Evolutionary conservation across 2,888 invertebrate species (phyloP).

Genomic region (Glaucopsyche alexis): DNA sequence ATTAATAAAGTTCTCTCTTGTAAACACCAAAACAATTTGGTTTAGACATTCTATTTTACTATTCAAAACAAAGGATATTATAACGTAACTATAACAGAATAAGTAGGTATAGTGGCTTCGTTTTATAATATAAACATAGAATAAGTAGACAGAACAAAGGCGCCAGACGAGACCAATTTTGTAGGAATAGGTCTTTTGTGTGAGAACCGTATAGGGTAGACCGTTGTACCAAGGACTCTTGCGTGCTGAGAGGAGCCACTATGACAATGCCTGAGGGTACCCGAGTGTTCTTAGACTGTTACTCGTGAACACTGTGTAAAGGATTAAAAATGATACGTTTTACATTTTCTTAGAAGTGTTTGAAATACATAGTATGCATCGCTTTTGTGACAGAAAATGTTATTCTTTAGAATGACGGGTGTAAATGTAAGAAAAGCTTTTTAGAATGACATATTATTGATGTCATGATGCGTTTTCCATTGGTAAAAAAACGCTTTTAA

Average conservation of each 20-base stretch:
- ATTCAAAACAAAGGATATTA: not conserved
- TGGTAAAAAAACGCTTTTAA: too few species aligned
- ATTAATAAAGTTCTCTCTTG: too few species aligned
- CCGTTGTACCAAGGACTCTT: not conserved
- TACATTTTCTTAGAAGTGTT: slow-evolving; percentile 14
- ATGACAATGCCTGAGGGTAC: not conserved
- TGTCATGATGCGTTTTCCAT: too few species aligned
- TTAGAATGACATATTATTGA: too few species aligned
- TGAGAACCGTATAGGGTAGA: not conserved
- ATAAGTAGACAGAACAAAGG: slow-evolving; percentile 10
- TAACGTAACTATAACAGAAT: not conserved
- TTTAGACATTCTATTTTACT: too few species aligned
- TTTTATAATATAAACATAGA: slow-evolving; percentile 5
- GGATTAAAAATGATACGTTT: slow-evolving; percentile 25
- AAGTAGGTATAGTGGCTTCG: not conserved
- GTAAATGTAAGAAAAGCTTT: too few species aligned
- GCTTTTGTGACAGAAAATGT: not conserved
- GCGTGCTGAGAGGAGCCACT: slow-evolving; percentile 6
- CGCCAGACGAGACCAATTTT: slow-evolving; percentile 5
- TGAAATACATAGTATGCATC: not conserved
- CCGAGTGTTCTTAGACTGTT: slow-evolving; percentile 12
- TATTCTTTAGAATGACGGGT: not conserved
- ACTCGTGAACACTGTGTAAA: not conserved
- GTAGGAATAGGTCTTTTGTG: slow-evolving; percentile 19
- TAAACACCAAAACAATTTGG: too few species aligned